phyloP scores from a whole-genome alignment of 2,888 invertebrate species.

The Orchesella flavescens region DNA sequence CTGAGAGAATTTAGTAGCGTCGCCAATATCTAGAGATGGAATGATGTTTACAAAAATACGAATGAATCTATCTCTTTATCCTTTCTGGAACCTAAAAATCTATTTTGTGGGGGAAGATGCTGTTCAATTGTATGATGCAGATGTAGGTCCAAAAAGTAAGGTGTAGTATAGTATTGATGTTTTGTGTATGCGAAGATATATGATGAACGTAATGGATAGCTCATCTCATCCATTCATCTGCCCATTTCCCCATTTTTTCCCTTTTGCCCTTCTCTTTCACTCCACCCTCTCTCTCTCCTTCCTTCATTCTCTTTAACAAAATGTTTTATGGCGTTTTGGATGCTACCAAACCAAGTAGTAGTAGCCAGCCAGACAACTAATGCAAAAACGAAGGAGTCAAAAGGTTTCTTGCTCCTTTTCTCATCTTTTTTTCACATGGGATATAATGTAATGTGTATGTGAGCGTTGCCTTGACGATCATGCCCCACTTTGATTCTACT shows the following conservation, averaged over 20 bases:
- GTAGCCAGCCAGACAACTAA: neutral
- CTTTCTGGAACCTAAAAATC: too few species aligned
- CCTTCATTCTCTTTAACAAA: neutral
- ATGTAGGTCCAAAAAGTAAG: constrained; percentile 2
- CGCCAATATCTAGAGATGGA: constrained; percentile 9
- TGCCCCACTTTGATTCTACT: constrained; percentile 50
- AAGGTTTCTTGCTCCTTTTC: too few species aligned
- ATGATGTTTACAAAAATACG: neutral
- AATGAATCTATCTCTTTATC: too few species aligned
- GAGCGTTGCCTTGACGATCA: constrained; percentile 3
- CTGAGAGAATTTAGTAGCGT: neutral
- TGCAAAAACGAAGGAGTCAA: too few species aligned
- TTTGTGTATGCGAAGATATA: constrained; percentile 51
- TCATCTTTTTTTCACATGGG: too few species aligned
- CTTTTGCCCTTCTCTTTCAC: constrained; percentile 8
- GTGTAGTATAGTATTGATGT: neutral
- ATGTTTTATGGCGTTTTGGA: neutral
- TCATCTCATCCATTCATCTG: constrained; percentile 62
- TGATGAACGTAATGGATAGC: constrained; percentile 64
- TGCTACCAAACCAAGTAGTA: too few species aligned
- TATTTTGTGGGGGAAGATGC: neutral
- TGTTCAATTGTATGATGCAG: neutral
- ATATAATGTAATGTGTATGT: neutral
- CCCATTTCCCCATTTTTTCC: constrained; percentile 59
- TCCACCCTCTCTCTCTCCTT: neutral